Conservation (phyloP, 2,797 vertebrate species). For the Hydrophis major region DNA sequence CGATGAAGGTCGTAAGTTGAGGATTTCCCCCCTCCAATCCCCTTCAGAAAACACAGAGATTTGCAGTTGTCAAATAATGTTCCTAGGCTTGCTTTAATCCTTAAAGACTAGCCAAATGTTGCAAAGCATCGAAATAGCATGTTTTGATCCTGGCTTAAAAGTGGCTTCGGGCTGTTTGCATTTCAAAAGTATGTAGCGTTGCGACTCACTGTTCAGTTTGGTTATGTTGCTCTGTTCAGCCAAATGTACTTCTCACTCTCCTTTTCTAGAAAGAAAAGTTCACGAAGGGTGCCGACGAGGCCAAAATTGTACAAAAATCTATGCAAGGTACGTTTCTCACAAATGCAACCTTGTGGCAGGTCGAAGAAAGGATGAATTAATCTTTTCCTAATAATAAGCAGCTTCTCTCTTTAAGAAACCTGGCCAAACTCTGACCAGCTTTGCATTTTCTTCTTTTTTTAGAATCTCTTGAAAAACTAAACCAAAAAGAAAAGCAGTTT, state of each 20-base stretch:
- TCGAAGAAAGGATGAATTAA: neutral
- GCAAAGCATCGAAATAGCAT: neutral
- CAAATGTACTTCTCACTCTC: conserved; percentile 10
- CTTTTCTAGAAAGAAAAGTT: conserved; percentile 83
- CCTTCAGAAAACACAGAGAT: neutral
- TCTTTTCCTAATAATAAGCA: neutral
- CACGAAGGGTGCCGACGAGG: conserved; percentile 75
- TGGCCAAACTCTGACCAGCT: neutral
- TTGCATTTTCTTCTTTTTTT: conserved; percentile 53
- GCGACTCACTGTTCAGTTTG: neutral
- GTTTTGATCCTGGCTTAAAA: neutral
- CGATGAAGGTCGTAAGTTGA: neutral
- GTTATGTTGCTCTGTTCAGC: neutral
- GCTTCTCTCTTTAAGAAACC: conserved; percentile 4
- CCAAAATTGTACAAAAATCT: conserved; percentile 74
- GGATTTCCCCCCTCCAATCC: neutral
- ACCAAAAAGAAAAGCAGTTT: conserved; percentile 84
- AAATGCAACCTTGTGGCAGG: neutral
- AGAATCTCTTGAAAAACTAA: conserved; percentile 85
- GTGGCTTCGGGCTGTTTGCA: fast-evolving
- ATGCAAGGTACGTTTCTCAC: conserved; percentile 85
- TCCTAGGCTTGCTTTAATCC: neutral
- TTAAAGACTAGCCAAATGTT: neutral
- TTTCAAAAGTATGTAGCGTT: neutral
- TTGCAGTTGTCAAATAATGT: neutral